Base-by-base conservation (phyloP, 1,140 invertebrate species). In the Hypothenemus hampei region DNA sequence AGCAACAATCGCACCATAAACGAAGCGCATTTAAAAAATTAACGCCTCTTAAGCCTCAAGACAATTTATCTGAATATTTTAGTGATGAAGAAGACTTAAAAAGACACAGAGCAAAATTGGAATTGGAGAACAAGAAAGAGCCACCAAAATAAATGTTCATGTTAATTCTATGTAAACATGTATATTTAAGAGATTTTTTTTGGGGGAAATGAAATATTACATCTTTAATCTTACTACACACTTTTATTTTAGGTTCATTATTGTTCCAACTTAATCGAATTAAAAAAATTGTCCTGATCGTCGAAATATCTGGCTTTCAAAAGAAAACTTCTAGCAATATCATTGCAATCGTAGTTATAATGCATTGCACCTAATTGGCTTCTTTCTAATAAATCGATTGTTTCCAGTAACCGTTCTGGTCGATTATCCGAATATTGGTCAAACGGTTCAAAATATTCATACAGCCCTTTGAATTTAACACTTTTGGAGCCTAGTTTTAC, bases 21-120 rank as follows among this genome's bases (percentile, higher is more conserved):
- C 24, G 54, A 35, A 13, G 36, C 5, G 51, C 56, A 41, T 50
- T 37, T 24, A 52, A 56, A 54, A 61, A 59, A 29, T 31, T 54
- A 46, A 16, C 41, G 39, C 55, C 45, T 29, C 33, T 61, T 15
- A 53, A 57, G 36, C 51, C 53, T n/a, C 57, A 58, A 20, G 62
- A 74, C 60, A 66, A 74, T 58, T 63, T 71, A 15, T 72, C 66
- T 15, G 79, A 81, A 62, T 77, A 78, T 64, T 78, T 74, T 37
- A 81, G 79, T 59, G 78, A 80, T 58, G 76, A 80, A 53, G 78
- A 80, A 49, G 67, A 70, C n/a, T 41, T 51, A 26, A 65, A 63
- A 44, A 62, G 59, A 43, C 56, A 63, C 40, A 60, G 49, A 57
- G 49, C 59, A 23, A 59, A 54, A 46, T 37, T 58, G 36, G 36